Conservation (phyloP, 2,797 vertebrate species). For the Amniataba percoides region DNA sequence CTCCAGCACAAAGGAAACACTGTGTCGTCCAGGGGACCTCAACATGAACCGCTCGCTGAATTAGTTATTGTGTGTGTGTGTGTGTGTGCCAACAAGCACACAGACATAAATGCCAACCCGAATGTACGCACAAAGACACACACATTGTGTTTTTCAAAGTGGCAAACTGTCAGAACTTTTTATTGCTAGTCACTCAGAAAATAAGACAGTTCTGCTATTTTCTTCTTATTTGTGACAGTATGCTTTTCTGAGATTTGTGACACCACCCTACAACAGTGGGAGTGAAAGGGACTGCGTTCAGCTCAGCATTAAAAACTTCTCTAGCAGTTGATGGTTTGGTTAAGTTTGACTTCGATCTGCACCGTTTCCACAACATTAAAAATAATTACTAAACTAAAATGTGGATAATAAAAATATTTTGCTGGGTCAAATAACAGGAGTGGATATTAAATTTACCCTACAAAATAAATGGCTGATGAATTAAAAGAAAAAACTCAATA, state of each 20-base stretch:
- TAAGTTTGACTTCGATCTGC: not conserved
- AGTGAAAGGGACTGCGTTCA: too few relatives aligned
- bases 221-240: too few relatives aligned
- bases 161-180: not conserved
- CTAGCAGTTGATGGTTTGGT: not conserved
- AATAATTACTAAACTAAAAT: too few relatives aligned
- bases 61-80: slow-evolving; percentile 43
- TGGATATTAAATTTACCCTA: not conserved
- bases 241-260: too few relatives aligned
- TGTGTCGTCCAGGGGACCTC: slow-evolving; percentile 47
- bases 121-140: not conserved
- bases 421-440: not conserved
- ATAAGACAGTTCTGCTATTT: too few relatives aligned
- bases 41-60: slow-evolving; percentile 46
- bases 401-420: not conserved
- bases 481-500: too few relatives aligned
- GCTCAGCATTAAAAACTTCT: not conserved
- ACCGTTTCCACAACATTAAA: not conserved
- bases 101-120: not conserved
- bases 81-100: not conserved
- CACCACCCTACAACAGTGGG: too few relatives aligned
- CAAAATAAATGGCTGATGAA: too few relatives aligned
- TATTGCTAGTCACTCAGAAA: not conserved
- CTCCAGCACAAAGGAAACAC: slow-evolving; percentile 42
- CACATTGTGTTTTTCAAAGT: not conserved